Evolutionary conservation across 2,888 invertebrate species (phyloP).

Genomic region (Panorpa germanica): DNA sequence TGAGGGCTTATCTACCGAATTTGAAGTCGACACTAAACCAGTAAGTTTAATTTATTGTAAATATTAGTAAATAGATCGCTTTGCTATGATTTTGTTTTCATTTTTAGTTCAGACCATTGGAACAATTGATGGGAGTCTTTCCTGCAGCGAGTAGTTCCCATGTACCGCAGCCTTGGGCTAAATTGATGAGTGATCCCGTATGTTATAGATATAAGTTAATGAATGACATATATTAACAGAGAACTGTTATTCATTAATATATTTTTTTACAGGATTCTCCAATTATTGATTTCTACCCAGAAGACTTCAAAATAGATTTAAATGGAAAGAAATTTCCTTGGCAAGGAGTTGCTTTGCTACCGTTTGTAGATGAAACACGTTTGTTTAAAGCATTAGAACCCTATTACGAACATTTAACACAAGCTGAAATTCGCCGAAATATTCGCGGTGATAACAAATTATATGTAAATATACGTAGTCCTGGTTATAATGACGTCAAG

Average conservation of each 20-base stretch:
- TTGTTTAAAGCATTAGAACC: conserved; percentile 67
- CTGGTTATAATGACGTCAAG: conserved; percentile 46
- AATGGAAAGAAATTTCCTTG: conserved; percentile 99
- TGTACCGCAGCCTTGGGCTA: conserved; percentile 85
- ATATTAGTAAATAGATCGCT: conserved; percentile 1
- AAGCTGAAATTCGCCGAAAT: conserved; percentile 76
- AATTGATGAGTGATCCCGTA: conserved; percentile 81
- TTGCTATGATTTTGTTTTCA: conserved; percentile 9
- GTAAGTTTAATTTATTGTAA: conserved; percentile 29
- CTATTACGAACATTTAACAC: conserved; percentile 60
- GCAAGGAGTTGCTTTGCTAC: conserved; percentile 96
- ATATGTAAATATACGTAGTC: conserved; percentile 59
- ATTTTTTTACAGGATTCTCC: conserved; percentile 49
- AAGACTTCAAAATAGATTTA: conserved; percentile 91
- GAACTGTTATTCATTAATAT: conserved; percentile 6
- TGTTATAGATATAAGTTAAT: conserved; percentile 17
- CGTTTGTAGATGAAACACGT: conserved; percentile 90
- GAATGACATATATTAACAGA: background rate
- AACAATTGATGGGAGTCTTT: conserved; percentile 99
- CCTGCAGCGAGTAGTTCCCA: conserved; percentile 92
- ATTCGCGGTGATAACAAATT: conserved; percentile 75
- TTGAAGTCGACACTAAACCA: conserved; percentile 75
- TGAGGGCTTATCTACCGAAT: conserved; percentile 65
- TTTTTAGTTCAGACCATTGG: conserved; percentile 79
- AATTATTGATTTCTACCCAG: conserved; percentile 98